Evolutionary conservation across 2,888 invertebrate genomes (phyloP), one percentile per base, ranked within the genome.

Genomic region (Drosophila gaucha): DNA sequence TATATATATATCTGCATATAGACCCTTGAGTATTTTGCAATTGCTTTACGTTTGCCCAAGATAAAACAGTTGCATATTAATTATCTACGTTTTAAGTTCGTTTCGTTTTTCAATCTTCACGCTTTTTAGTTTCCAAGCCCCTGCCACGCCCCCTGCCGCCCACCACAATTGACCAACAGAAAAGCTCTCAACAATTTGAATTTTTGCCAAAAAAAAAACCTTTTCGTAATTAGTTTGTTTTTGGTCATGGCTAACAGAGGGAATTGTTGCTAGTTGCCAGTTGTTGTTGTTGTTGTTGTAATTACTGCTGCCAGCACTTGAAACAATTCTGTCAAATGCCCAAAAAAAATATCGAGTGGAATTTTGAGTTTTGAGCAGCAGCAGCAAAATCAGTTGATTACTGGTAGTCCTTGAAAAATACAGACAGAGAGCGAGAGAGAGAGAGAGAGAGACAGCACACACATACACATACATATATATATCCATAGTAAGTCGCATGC

Each of bases 331-430:
- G 74, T 58, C 76, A 74, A 74, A 71, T 62, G 64, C 58, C 33
- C 16, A 35, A 0, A 33, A 24, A 22, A n/a, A 60, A 63, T n/a
- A 24, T 39, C 33, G 56, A 57, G 50, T 31, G 67, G 54, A 62
- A 50, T 46, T n/a, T n/a, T 60, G 31, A 36, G 30, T 38, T 33
- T 41, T 24, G 30, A 44, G 31, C 68, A 46, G 36, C 52, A 5
- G 14, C 31, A 22, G n/a, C 59, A 65, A 16, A 58, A 22, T 43
- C 60, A 43, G 47, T 76, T 74, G 47, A n/a, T 62, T 49, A 65
- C 79, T 79, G 67, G 83, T 67, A 80, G 80, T 80, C 83, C 80
- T 80, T 80, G 83, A 80, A 65, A 67, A 14, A 33, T 26, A 2
- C 26, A n/a, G 39, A 24, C 16, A 41, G 5, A 6, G 24, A 14